Conservation (phyloP, 2,888 invertebrate genomes). For the Microdon myrmicae region DNA sequence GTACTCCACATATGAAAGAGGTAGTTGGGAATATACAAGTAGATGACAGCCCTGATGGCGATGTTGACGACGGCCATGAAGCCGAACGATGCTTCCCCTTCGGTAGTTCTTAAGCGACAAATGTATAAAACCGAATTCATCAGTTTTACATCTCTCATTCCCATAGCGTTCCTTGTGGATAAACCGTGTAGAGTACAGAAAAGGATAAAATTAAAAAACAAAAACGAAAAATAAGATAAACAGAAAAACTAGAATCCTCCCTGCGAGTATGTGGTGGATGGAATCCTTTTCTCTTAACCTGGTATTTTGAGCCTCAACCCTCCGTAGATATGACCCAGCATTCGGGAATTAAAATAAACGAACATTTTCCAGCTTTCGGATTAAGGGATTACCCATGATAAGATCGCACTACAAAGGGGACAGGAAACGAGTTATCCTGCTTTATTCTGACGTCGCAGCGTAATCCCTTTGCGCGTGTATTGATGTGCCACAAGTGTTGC, state of each 20-base stretch:
- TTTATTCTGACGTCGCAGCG: constrained; percentile 54
- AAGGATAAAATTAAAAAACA: constrained; percentile 8
- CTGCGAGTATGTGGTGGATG: constrained; percentile 25
- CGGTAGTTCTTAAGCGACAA: constrained; percentile 44
- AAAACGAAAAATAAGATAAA: constrained; percentile 2
- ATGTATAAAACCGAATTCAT: constrained; percentile 48
- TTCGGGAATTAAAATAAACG: constrained; percentile 51
- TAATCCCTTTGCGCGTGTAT: constrained; percentile 49
- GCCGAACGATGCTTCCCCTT: constrained; percentile 15
- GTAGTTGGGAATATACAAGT: constrained; percentile 18
- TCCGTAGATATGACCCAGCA: constrained; percentile 28
- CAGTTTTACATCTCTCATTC: constrained; percentile 32
- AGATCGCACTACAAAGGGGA: constrained; percentile 41
- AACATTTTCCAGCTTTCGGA: constrained; percentile 56
- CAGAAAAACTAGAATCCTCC: constrained; percentile 25
- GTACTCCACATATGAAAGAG: constrained; percentile 3
- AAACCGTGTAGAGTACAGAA: too few relatives aligned
- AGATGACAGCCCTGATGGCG: constrained; percentile 8
- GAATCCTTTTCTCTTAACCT: constrained; percentile 28
- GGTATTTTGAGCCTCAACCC: constrained; percentile 4
- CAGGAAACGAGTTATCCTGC: constrained; percentile 55
- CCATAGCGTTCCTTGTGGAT: too few relatives aligned
- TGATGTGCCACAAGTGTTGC: too few relatives aligned
- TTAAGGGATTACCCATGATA: constrained; percentile 55
- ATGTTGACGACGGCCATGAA: constrained; percentile 5